Evolutionary conservation across 2,797 vertebrate species (phyloP).

Genomic region (Macropodus opercularis): DNA sequence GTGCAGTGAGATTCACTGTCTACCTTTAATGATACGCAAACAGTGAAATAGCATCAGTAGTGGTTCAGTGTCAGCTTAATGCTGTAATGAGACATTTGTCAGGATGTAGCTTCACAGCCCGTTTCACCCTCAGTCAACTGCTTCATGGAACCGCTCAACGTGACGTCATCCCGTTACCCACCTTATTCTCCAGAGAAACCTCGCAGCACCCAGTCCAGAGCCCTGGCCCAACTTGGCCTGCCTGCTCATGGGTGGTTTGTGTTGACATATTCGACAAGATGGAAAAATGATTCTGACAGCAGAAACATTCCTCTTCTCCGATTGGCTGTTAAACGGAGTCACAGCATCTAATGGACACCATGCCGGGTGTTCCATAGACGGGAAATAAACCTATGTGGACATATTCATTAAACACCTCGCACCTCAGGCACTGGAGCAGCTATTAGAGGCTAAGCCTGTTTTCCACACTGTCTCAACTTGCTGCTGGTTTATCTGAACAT

Average conservation of each 20-base stretch:
- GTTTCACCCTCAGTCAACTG: conserved; percentile 26
- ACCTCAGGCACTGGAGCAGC: conserved; percentile 56
- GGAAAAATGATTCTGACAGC: conserved; percentile 15
- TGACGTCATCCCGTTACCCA: conserved; percentile 47
- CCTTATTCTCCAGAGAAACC: not conserved
- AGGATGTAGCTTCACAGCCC: conserved; percentile 45
- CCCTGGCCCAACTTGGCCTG: not conserved
- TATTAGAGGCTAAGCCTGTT: conserved; percentile 66
- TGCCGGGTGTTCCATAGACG: conserved; percentile 68
- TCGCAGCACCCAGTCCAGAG: not conserved
- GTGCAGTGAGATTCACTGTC: too few relatives aligned
- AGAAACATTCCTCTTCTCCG: conserved; percentile 28
- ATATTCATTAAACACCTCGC: conserved; percentile 73
- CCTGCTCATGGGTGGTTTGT: conserved; percentile 8
- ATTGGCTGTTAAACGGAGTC: conserved; percentile 71
- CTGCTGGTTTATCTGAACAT: conserved; percentile 5
- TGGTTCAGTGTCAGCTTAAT: too few relatives aligned
- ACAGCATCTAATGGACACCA: conserved; percentile 72
- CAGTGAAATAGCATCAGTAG: too few relatives aligned
- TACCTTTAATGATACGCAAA: too few relatives aligned
- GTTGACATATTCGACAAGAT: not conserved
- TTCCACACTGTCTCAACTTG: conserved; percentile 12
- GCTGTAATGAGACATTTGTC: conserved; percentile 41
- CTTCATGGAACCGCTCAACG: conserved; percentile 52
- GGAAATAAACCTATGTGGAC: conserved; percentile 71